phyloP scores from a whole-genome alignment of 2,113 vertebrate genomes.

The Uria lomvia region DNA sequence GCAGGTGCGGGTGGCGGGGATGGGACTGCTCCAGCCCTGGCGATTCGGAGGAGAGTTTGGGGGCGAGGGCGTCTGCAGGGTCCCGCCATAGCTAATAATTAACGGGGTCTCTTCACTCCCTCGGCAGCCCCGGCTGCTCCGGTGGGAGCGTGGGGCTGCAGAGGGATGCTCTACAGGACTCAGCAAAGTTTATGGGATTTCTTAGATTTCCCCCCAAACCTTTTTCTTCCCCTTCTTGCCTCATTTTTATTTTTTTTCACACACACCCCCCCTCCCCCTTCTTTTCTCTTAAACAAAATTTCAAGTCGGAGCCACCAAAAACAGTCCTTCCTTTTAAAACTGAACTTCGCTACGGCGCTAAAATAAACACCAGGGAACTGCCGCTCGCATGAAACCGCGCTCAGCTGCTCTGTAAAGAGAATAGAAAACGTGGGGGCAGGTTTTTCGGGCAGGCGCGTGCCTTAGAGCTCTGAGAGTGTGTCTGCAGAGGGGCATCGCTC shows the following conservation, averaged over 20 bases:
- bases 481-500: neutral
- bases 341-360: neutral
- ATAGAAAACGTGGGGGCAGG: neutral
- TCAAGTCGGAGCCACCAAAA: neutral
- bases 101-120: neutral
- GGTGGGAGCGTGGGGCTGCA: neutral
- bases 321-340: neutral
- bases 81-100: neutral
- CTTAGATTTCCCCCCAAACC: neutral
- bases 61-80: neutral
- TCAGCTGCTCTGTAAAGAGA: neutral
- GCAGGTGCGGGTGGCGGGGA: neutral
- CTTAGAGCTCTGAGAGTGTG: neutral
- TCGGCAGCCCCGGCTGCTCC: neutral
- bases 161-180: neutral
- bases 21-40: neutral
- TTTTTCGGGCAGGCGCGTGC: neutral
- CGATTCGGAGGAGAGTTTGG: neutral
- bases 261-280: rapidly evolving
- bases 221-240: neutral
- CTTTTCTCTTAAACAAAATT: neutral
- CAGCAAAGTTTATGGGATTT: neutral
- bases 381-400: neutral
- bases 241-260: neutral
- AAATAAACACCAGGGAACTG: neutral